Evolutionary conservation across 2,797 vertebrate genomes (phyloP), one percentile per base, ranked within the genome.

Genomic region (Prunella strophiata): DNA sequence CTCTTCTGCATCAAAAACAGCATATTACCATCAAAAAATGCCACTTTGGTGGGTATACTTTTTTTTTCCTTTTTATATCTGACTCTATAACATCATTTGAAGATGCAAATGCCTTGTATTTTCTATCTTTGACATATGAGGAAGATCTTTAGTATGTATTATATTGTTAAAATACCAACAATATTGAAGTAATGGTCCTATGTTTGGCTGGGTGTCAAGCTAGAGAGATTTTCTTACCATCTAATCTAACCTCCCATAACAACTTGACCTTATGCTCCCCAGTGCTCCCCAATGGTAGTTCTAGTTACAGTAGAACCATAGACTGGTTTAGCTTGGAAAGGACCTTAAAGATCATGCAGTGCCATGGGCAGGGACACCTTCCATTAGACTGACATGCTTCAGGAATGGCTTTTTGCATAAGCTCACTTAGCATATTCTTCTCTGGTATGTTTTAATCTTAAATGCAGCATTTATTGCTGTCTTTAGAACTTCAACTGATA

Each of bases 1-100:
- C 95, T 99, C 67, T 99, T 99, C 96, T 99, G 99, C 94, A 97
- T 97, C 73, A 97, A 96, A 16, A 98, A 96, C n/a, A 75, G 82
- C 51, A 96, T 99, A 85, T 91, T 99, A 51, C 67, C 98, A 3
- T 70, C 97, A 5, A 89, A 52, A 89, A 96, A 96, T 51, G 98
- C 99, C 63, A 96, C 98, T 30, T 80, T 99, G 98, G 99, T 99
- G 96, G 98, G 98, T 96, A 76, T 54, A 48, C 27, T 0, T 66
- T 12, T 16, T 34, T 34, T 34, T 34, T 20, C 23, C 25, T 40
- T 71, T 80, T 50, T 22, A 2, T 59, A 32, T 36, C 47, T 79
- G 15, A 26, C 14, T 51, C 3, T 43, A 0, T 50, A 68, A 42
- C 13, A 26, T n/a, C 13, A 63, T 61, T 62, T 61, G 50, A 88